A percentile compares a stretch with the other conserved stretches of the same genome.
Evolutionary conservation across 2,888 invertebrate species (phyloP).

Genomic region (Bembecia ichneumoniformis): DNA sequence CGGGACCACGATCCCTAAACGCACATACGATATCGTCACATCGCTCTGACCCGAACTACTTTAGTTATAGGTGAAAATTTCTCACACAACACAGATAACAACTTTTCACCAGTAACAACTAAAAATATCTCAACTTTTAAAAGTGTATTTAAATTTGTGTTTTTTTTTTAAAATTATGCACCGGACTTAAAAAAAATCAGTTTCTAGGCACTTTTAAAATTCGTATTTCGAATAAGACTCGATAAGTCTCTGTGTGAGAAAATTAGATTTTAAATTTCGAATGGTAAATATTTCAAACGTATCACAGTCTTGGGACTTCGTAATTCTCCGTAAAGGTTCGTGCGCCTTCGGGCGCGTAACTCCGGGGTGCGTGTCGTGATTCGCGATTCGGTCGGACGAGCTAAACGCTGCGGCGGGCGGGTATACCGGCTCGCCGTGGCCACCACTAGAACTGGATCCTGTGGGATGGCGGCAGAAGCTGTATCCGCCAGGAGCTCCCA

Average conservation of each 20-base stretch:
- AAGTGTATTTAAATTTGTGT: background rate
- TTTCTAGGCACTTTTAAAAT: background rate
- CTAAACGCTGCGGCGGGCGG: constrained; percentile 79
- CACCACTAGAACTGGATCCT: constrained; percentile 82
- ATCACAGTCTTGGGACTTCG: constrained; percentile 18
- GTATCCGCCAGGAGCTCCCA: constrained; percentile 80
- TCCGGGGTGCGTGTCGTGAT: constrained; percentile 46
- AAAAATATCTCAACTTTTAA: background rate
- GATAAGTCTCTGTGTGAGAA: too few relatives aligned
- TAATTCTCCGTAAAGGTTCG: constrained; percentile 38
- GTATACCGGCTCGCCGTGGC: constrained; percentile 86
- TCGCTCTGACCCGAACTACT: constrained; percentile 36
- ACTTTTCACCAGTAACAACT: background rate
- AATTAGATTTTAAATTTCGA: background rate
- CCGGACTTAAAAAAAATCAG: background rate
- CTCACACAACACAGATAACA: background rate
- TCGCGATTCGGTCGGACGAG: constrained; percentile 85
- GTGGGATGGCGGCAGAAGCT: constrained; percentile 87
- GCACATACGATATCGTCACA: constrained; percentile 56
- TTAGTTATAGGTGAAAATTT: constrained; percentile 38
- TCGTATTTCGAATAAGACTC: too few relatives aligned
- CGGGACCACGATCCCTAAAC: constrained; percentile 64
- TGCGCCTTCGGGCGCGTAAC: constrained; percentile 46
- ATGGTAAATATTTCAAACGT: background rate
- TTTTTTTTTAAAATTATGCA: background rate